Conservation (phyloP, 2,888 invertebrate genomes). For the Eristalis pertinax region DNA sequence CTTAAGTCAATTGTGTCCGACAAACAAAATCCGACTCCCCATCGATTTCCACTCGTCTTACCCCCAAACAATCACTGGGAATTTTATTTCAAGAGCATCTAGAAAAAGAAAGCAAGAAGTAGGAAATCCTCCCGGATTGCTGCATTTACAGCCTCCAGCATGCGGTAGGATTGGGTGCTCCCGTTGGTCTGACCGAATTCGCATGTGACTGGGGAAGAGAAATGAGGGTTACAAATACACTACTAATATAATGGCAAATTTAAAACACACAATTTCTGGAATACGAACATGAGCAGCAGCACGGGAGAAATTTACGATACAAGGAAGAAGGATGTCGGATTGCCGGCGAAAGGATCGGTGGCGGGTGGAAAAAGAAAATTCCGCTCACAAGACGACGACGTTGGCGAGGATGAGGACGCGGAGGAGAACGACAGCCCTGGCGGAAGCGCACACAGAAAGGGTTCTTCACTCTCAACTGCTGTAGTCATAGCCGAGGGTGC, state of each 20-base stretch:
- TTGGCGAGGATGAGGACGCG: background rate
- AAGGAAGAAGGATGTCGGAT: constrained; percentile 43
- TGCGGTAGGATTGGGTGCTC: constrained; percentile 2
- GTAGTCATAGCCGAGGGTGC: constrained; percentile 10
- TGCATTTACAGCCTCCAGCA: constrained; percentile 53
- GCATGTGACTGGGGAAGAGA: constrained; percentile 31
- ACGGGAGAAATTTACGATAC: constrained; percentile 59
- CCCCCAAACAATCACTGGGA: constrained; percentile 15
- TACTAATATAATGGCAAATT: constrained; percentile 65
- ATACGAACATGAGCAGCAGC: constrained; percentile 3
- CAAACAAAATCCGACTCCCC: constrained; percentile 63
- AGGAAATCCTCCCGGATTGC: constrained; percentile 30
- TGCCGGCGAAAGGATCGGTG: constrained; percentile 48
- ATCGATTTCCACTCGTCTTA: constrained; percentile 26
- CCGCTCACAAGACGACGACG: background rate
- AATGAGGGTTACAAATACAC: constrained; percentile 66
- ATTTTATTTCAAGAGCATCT: constrained; percentile 43
- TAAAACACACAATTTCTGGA: constrained; percentile 54
- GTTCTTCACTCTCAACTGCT: constrained; percentile 60
- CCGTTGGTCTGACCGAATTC: constrained; percentile 47
- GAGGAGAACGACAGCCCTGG: background rate
- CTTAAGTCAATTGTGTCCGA: constrained; percentile 71
- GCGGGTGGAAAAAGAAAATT: constrained; percentile 21
- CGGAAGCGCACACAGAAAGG: constrained; percentile 58
- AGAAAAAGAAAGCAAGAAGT: background rate